These are phyloP conservation scores for Heliothis subflexa DNA, from an alignment of 1,140 invertebrate species.

Conservation along the genomic window DNA sequence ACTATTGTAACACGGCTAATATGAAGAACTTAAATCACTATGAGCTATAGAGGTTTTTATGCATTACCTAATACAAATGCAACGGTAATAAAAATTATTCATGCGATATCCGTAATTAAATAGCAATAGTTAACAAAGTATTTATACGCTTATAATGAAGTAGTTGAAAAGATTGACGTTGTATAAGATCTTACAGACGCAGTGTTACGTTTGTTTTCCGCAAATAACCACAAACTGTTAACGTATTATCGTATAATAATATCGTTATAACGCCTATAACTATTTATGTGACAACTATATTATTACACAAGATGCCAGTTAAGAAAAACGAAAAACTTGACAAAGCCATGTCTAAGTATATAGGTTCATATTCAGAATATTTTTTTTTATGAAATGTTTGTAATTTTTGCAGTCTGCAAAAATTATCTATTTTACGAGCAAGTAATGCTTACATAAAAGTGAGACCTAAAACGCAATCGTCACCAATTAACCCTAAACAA, in stretches of 20 bases:
- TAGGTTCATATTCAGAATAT: too few species aligned
- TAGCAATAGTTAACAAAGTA: neutral
- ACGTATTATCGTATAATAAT: neutral
- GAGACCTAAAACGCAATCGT: neutral
- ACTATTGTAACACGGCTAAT: too few species aligned
- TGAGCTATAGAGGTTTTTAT: neutral
- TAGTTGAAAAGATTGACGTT: slow-evolving; percentile 7
- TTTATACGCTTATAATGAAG: neutral
- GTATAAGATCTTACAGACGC: slow-evolving; percentile 10
- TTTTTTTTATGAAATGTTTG: too few species aligned
- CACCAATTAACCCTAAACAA: slow-evolving; percentile 30
- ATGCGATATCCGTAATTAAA: neutral
- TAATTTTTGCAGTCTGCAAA: too few species aligned
- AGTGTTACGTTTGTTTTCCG: slow-evolving; percentile 10
- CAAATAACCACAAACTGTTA: slow-evolving; percentile 7
- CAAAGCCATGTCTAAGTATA: too few species aligned
- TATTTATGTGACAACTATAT: neutral
- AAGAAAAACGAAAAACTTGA: neutral
- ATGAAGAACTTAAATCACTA: too few species aligned
- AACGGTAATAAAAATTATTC: neutral
- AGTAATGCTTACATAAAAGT: too few species aligned
- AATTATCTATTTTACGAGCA: too few species aligned
- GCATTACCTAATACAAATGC: neutral
- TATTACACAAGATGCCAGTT: neutral
- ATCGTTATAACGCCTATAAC: neutral